These are phyloP conservation scores for Tupiocoris notatus DNA, from an alignment of 2,888 invertebrate genomes.

Conservation along the genomic window DNA sequence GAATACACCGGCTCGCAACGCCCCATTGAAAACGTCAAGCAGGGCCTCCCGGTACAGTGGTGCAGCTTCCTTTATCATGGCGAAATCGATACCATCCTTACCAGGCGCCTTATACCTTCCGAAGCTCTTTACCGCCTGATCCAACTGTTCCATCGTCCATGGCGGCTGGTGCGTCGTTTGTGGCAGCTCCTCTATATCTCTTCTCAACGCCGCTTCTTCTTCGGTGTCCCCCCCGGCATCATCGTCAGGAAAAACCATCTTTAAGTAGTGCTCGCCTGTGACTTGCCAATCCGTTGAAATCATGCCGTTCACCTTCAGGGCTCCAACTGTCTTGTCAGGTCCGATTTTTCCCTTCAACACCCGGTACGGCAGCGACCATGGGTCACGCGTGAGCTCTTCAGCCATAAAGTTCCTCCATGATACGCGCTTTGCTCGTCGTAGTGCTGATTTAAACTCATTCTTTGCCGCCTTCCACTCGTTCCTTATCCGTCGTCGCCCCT, in stretches of 20 bases:
- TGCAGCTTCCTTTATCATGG: not conserved
- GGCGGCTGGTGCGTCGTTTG: too few relatives aligned
- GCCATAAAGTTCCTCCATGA: not conserved
- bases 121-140: not conserved
- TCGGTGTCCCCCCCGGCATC: not conserved
- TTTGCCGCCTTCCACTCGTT: not conserved
- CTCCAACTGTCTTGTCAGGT: not conserved
- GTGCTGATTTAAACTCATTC: not conserved
- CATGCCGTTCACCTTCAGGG: not conserved
- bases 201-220: too few relatives aligned
- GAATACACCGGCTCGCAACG: not conserved
- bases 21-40: not conserved
- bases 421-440: not conserved
- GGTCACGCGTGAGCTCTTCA: not conserved
- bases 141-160: too few relatives aligned
- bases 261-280: not conserved
- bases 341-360: not conserved
- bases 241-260: not conserved
- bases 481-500: too few relatives aligned
- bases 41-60: not conserved
- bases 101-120: conserved; percentile 4
- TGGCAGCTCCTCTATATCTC: too few relatives aligned
- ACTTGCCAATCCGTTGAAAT: not conserved
- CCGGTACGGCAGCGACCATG: not conserved
- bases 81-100: not conserved